Evolutionary conservation across 2,888 invertebrate species (phyloP), one percentile per base, ranked within the genome.

Genomic region (Leptopilina syphax): DNA sequence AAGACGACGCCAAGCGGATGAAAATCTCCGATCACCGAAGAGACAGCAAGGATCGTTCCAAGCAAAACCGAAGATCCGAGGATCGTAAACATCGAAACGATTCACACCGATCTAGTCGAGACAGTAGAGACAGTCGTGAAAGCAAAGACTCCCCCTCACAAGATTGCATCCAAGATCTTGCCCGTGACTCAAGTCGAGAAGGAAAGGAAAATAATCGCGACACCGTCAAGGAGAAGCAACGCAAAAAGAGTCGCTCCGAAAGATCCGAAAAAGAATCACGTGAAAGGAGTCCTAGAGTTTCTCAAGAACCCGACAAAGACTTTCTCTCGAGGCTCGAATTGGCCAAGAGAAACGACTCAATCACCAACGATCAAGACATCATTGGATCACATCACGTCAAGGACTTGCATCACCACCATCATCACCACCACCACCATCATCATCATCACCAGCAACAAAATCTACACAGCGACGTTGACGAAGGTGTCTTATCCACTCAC

Each of bases 31-130:
- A 94, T 63, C 92, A 93, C 82, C 92, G 96, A 81, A 93, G 96
- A 79, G 96, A 96, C 88, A 96, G 96, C 66, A 96, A 96, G 92
- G 96, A 96, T 86, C 93, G 92, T 81, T 86, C 89, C 67, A 84
- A 90, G 66, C 90, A 90, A 76, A 90, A 91, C 73, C 84, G 92
- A n/a, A 87, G 89, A 77, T 92, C 91, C 6, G 92, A 92, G 77
- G 92, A 92, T 65, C 86, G 92, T 0, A 92, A 92, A 77, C 91
- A 92, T 76, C 87, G 91, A 9, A 90, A 88, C 79, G 91, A 91
- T 57, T 87, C 89, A 5, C 91, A 92, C 82, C 91, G 93, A 77
- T 87, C 93, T 54, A 93, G 88, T 83, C 89, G 90, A 12, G 90
- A 91, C 44, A 90, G 87, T 66, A 85, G 90, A n/a, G 90, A 89